Percentiles rank a stretch among this genome's conserved stretches.
Conservation (phyloP, 2,888 invertebrate genomes). For the Geotrupes spiniger region DNA sequence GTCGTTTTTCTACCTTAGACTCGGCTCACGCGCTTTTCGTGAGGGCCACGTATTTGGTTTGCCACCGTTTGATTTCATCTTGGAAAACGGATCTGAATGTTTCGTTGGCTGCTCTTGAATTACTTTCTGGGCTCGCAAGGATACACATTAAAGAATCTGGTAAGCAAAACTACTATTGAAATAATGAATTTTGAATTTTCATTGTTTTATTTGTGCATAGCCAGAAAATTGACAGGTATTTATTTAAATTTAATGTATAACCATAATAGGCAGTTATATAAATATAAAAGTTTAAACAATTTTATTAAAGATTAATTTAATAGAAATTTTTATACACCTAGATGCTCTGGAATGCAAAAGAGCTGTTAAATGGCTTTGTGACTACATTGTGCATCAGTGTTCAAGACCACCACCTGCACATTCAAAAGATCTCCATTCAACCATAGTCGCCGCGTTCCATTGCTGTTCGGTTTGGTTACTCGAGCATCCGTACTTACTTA, state of each 20-base stretch:
- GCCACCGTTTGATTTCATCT: slow-evolving; percentile 90
- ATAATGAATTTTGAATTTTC: neutral
- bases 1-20: slow-evolving; percentile 59
- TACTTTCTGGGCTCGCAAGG: slow-evolving; percentile 85
- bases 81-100: slow-evolving; percentile 96
- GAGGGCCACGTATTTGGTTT: slow-evolving; percentile 89
- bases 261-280: too few relatives aligned
- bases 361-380: slow-evolving; percentile 96
- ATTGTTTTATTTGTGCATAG: slow-evolving; percentile 32
- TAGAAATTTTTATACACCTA: too few relatives aligned
- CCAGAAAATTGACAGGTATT: slow-evolving; percentile 56
- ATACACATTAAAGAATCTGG: slow-evolving; percentile 87
- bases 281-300: too few relatives aligned
- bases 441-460: slow-evolving; percentile 89
- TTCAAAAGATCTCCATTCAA: slow-evolving; percentile 91
- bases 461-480: slow-evolving; percentile 91
- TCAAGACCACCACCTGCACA: slow-evolving; percentile 91
- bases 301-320: too few relatives aligned
- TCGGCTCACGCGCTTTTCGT: slow-evolving; percentile 87
- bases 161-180: slow-evolving; percentile 42
- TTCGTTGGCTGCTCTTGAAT: slow-evolving; percentile 88
- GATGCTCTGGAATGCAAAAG: slow-evolving; percentile 87
- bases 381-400: slow-evolving; percentile 95
- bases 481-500: slow-evolving; percentile 83
- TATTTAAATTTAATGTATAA: slow-evolving; percentile 1